Conservation (phyloP, 2,797 vertebrate genomes). For the Cossypha dichroa region DNA sequence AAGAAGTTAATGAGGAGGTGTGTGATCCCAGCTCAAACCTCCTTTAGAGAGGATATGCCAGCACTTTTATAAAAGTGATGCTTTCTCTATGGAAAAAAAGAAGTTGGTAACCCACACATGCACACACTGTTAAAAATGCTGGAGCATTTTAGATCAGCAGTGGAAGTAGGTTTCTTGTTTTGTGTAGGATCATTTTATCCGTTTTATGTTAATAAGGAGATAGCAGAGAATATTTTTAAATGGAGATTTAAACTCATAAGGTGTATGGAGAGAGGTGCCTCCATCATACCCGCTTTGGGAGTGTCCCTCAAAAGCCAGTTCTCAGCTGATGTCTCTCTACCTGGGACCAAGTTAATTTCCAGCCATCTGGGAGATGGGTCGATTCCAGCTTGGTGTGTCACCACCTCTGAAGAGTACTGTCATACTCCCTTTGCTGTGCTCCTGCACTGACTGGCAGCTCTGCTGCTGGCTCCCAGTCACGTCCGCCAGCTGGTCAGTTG, state of each 20-base stretch:
- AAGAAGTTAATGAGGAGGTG: neutral
- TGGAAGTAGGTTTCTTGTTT: neutral
- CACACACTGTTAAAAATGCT: neutral
- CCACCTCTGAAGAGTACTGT: neutral
- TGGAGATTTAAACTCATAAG: neutral
- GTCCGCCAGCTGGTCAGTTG: neutral
- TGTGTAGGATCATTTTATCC: neutral
- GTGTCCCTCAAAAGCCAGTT: conserved; percentile 21
- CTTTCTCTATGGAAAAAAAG: neutral
- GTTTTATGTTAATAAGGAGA: neutral
- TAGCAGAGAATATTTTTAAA: neutral
- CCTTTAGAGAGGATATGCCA: neutral
- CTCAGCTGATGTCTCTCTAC: neutral
- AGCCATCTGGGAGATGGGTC: neutral
- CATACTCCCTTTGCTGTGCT: neutral
- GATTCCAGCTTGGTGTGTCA: neutral
- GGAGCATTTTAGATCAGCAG: neutral
- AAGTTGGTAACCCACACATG: neutral
- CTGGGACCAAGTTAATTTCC: neutral
- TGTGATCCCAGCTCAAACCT: neutral
- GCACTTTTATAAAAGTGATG: neutral
- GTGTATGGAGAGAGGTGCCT: neutral
- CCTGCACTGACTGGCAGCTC: neutral
- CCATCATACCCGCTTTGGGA: neutral
- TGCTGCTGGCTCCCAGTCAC: neutral